Conservation (phyloP, 2,113 vertebrate species). For the Chrysemys picta region DNA sequence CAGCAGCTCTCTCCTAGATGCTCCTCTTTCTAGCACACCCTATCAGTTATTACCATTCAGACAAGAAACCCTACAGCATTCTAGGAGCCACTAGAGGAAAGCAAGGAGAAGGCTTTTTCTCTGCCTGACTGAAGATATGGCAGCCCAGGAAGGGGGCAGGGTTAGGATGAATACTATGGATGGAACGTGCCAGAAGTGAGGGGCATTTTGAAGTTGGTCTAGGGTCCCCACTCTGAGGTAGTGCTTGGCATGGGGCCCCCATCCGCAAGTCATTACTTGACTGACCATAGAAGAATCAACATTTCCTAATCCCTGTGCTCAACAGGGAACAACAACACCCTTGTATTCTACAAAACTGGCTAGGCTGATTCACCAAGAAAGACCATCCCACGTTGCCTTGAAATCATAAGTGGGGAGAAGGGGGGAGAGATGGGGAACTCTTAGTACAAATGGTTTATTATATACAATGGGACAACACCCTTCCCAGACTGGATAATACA, state of each 20-base stretch:
- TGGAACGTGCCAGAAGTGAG: neutral
- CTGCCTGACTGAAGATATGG: neutral
- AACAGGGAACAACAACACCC: neutral
- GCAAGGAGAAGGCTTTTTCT: neutral
- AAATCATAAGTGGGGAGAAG: neutral
- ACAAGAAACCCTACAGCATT: neutral
- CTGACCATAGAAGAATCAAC: neutral
- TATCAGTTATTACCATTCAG: neutral
- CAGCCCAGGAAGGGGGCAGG: neutral
- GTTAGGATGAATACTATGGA: fast-evolving
- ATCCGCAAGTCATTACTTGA: neutral
- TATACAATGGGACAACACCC: neutral
- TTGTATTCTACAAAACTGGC: neutral
- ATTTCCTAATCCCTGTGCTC: neutral
- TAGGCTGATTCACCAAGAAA: neutral
- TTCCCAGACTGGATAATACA: neutral
- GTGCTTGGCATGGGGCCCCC: neutral
- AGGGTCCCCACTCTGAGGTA: neutral
- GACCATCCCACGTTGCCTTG: neutral
- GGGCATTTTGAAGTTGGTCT: neutral
- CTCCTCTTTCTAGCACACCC: neutral
- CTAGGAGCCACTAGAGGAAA: neutral
- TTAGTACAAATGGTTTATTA: neutral
- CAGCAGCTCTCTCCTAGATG: neutral
- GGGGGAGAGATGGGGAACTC: neutral